A percentile compares a stretch with the other conserved stretches of the same genome.
phyloP scores from a whole-genome alignment of 2,888 invertebrate species.

The Sisyra nigra region DNA sequence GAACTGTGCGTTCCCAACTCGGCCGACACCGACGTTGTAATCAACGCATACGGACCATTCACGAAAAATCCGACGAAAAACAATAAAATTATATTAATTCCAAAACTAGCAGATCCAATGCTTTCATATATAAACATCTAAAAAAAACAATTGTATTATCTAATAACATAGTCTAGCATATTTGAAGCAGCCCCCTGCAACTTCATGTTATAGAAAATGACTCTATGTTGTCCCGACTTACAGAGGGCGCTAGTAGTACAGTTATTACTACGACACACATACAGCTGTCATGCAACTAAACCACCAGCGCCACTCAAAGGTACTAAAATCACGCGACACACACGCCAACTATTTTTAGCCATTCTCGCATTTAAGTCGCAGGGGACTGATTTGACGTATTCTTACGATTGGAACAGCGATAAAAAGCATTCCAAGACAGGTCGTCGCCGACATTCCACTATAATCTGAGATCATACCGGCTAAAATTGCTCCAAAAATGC shows the following conservation, averaged over 20 bases:
- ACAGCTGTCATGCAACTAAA: too few relatives aligned
- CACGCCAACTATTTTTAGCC: too few relatives aligned
- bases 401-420: conserved; percentile 69
- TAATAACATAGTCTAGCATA: not conserved
- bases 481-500: conserved; percentile 73
- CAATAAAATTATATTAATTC: conserved; percentile 48
- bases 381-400: too few relatives aligned
- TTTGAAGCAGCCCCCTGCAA: too few relatives aligned
- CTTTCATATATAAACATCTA: conserved; percentile 69
- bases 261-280: too few relatives aligned
- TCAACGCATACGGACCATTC: conserved; percentile 91
- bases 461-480: conserved; percentile 79
- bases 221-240: too few relatives aligned
- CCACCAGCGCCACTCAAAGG: too few relatives aligned
- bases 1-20: conserved; percentile 83
- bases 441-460: conserved; percentile 70
- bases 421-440: conserved; percentile 67
- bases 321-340: too few relatives aligned
- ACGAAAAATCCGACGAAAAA: conserved; percentile 66
- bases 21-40: conserved; percentile 91
- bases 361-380: too few relatives aligned
- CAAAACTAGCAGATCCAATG: conserved; percentile 45
- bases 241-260: too few relatives aligned
- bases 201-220: too few relatives aligned
- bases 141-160: conserved; percentile 19